phyloP scores from a whole-genome alignment of 35 echinoderm and acorn worm species.

The Lytechinus variegatus region DNA sequence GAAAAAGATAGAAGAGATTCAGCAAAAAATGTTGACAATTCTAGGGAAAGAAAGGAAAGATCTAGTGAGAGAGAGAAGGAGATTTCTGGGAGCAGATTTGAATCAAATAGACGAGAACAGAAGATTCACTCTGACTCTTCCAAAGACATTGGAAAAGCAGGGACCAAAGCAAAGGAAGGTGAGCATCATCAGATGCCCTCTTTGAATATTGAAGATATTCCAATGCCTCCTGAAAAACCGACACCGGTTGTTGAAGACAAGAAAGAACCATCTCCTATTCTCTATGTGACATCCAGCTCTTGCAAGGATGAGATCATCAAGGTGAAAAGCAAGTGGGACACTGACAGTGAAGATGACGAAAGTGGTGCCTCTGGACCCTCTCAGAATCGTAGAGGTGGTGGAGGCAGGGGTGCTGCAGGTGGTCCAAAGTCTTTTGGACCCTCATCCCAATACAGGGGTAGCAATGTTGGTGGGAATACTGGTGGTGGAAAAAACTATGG shows the following conservation, averaged over 20 bases:
- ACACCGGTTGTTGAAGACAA: not conserved
- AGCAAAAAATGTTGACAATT: not conserved
- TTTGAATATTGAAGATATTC: slow-evolving; percentile 20
- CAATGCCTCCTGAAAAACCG: slow-evolving; percentile 24
- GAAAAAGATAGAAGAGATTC: not conserved
- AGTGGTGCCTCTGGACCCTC: not conserved
- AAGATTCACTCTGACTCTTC: not conserved
- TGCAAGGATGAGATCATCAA: slow-evolving; percentile 51
- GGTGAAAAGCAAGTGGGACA: slow-evolving; percentile 50
- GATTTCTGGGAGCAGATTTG: not conserved
- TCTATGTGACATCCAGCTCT: slow-evolving; percentile 2
- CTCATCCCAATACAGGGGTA: slow-evolving; percentile 18
- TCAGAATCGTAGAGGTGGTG: not conserved
- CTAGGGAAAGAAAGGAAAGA: not conserved
- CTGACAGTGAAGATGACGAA: slow-evolving; percentile 52
- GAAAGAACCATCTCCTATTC: slow-evolving; percentile 28
- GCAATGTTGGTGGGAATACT: not conserved
- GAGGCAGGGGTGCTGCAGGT: not conserved
- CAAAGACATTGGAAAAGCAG: not conserved
- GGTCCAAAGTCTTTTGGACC: not conserved
- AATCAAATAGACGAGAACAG: not conserved
- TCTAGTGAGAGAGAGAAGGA: not conserved
- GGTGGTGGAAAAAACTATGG: not conserved
- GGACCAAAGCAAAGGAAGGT: not conserved
- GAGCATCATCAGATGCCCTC: not conserved